Conservation (phyloP, 1,140 invertebrate genomes). For the Hypothenemus hampei region DNA sequence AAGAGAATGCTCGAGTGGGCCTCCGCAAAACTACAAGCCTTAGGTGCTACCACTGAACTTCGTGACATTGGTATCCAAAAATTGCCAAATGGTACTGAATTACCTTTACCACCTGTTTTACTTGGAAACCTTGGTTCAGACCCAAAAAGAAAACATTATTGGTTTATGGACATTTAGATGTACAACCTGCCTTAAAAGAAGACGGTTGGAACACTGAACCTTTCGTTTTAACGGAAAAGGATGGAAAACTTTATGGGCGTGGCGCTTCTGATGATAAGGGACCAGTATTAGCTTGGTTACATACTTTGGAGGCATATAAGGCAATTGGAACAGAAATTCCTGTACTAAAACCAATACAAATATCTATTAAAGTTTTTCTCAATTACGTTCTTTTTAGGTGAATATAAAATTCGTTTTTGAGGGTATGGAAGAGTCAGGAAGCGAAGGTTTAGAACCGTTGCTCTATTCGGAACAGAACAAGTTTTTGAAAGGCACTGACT, state of each 20-base stretch:
- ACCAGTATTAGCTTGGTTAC: constrained; percentile 87
- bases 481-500: constrained; percentile 85
- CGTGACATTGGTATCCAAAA: constrained; percentile 78
- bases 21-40: constrained; percentile 62
- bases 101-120: constrained; percentile 84
- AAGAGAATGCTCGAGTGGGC: constrained; percentile 82
- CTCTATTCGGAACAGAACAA: constrained; percentile 66
- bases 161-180: constrained; percentile 97
- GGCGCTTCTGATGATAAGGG: constrained; percentile 95
- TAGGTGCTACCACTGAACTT: constrained; percentile 73
- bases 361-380: no score
- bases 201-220: constrained; percentile 97
- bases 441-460: constrained; percentile 88
- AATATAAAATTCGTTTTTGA: constrained; percentile 97
- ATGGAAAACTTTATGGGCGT: constrained; percentile 81
- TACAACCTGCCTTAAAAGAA: constrained; percentile 85
- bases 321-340: constrained; percentile 67
- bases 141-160: constrained; percentile 84
- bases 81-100: constrained; percentile 63
- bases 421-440: constrained; percentile 97
- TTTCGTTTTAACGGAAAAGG: constrained; percentile 80
- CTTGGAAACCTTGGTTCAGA: constrained; percentile 80
- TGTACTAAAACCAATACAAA: no score
- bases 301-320: constrained; percentile 87
- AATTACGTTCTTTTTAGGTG: no score